phyloP scores from a whole-genome alignment of 2,797 vertebrate genomes.

The Enteromius radiatus region DNA sequence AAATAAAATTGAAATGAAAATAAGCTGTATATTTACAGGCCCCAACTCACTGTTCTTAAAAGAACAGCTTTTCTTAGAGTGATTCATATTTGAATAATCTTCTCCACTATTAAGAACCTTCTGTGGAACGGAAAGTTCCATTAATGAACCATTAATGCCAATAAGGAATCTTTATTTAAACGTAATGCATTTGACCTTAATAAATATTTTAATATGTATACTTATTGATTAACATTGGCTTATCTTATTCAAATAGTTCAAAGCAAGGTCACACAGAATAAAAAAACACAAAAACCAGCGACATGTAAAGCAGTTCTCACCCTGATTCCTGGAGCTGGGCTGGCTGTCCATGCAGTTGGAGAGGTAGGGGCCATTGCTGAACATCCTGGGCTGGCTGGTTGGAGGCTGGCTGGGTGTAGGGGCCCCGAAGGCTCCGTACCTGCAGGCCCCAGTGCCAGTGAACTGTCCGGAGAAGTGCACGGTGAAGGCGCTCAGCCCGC shows the following conservation, averaged over 20 bases:
- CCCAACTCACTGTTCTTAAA: background rate
- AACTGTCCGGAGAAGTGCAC: conserved; percentile 98
- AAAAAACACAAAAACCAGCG: background rate
- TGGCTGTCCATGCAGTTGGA: conserved; percentile 94
- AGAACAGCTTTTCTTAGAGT: background rate
- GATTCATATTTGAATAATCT: background rate
- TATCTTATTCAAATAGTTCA: background rate
- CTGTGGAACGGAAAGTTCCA: background rate
- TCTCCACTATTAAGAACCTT: background rate
- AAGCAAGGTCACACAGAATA: background rate
- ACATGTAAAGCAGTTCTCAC: conserved; percentile 69
- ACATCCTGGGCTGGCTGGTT: conserved; percentile 88
- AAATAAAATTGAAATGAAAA: background rate
- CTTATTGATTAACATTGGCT: background rate
- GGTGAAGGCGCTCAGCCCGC: conserved; percentile 93
- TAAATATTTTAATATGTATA: background rate
- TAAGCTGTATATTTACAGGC: background rate
- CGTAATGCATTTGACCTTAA: background rate
- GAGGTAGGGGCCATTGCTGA: conserved; percentile 90
- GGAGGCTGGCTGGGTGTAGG: conserved; percentile 82
- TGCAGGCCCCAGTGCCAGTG: conserved; percentile 93
- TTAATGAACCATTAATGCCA: background rate
- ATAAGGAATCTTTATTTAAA: background rate
- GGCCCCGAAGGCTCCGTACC: conserved; percentile 90
- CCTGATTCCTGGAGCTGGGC: conserved; percentile 88